A percentile compares a stretch with the other conserved stretches of the same genome.
phyloP scores from a whole-genome alignment of 2,113 vertebrate genomes.

The Gadus chalcogrammus region DNA sequence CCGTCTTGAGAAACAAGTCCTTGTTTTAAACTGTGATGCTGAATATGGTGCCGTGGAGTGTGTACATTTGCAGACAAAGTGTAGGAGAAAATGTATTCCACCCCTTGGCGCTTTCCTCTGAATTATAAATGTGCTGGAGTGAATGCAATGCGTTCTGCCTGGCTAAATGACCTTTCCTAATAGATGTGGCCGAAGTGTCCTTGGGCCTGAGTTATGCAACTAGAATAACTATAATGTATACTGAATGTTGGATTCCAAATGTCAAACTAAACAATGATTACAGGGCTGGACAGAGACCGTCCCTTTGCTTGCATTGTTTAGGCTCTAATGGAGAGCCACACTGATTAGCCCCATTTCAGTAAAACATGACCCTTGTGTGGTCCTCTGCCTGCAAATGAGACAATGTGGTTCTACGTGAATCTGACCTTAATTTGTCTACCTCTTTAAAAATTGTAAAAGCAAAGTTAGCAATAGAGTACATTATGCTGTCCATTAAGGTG shows the following conservation, averaged over 20 bases:
- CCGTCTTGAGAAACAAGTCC: too few species aligned
- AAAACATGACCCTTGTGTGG: not conserved
- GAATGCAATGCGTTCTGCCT: constrained; percentile 46
- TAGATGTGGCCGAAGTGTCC: constrained; percentile 62
- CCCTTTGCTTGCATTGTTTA: constrained; percentile 38
- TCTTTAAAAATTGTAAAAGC: too few species aligned
- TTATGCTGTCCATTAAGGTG: too few species aligned
- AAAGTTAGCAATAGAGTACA: too few species aligned
- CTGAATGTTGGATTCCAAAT: constrained; percentile 60
- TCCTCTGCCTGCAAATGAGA: too few species aligned
- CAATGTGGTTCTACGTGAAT: too few species aligned
- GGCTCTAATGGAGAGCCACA: constrained; percentile 16
- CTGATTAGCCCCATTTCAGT: constrained; percentile 20
- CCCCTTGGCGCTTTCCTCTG: constrained; percentile 43
- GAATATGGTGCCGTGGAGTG: not conserved
- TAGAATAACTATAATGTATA: constrained; percentile 42
- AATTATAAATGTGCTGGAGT: constrained; percentile 49
- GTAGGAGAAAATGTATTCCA: constrained; percentile 42
- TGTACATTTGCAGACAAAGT: constrained; percentile 12
- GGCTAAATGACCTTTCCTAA: constrained; percentile 70
- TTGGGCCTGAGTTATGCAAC: constrained; percentile 68
- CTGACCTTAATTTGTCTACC: too few species aligned
- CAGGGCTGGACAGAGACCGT: constrained; percentile 6
- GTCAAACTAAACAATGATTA: constrained; percentile 59
- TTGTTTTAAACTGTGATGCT: too few species aligned